Evolutionary conservation across 92 coral and sea anemone species (phyloP), one percentile per base, ranked within the genome.

Genomic region (Porites lobata): DNA sequence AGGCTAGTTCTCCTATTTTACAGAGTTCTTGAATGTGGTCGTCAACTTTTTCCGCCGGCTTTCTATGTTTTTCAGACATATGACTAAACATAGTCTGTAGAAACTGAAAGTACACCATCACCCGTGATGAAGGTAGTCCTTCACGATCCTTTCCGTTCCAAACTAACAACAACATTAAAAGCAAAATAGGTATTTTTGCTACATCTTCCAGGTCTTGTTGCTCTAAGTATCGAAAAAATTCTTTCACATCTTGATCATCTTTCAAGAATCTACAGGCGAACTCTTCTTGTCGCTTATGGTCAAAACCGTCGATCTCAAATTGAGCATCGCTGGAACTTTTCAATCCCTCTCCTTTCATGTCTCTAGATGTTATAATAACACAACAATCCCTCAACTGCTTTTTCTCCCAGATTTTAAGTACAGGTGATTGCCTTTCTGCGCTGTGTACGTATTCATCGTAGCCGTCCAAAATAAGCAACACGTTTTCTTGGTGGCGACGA

Each of bases 91-190:
- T n/a, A n/a, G n/a, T n/a, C n/a, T n/a, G n/a, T n/a, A n/a, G n/a
- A n/a, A n/a, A n/a, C n/a, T n/a, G n/a, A n/a, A n/a, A n/a, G n/a
- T n/a, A n/a, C n/a, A n/a, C n/a, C 66, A 24, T 9, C 50, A 67
- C 80, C 26, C 81, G 69, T 61, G 81, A 77, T 61, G 47, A 24
- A 29, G 81, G 69, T 54, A 54, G 59, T 8, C 24, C 81, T n/a
- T 0, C 10, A 5, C 59, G 14, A 54, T 9, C 8, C 20, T 29
- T 77, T 10, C 9, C 69, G 3, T 26, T 38, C 69, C 81, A 58
- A 8, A 77, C 2, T 8, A 3, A 2, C 15, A 26, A 58, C 54
- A 77, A 50, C 22, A 77, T 77, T 29, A 77, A 22, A 43, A 76
- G 11, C 9, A 76, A 47, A 58, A 76, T 65, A 13, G 80, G 80